Percentiles rank a stretch among this genome's conserved stretches.
Evolutionary conservation across 2,888 invertebrate species (phyloP).

Genomic region (Conomelus anceps): DNA sequence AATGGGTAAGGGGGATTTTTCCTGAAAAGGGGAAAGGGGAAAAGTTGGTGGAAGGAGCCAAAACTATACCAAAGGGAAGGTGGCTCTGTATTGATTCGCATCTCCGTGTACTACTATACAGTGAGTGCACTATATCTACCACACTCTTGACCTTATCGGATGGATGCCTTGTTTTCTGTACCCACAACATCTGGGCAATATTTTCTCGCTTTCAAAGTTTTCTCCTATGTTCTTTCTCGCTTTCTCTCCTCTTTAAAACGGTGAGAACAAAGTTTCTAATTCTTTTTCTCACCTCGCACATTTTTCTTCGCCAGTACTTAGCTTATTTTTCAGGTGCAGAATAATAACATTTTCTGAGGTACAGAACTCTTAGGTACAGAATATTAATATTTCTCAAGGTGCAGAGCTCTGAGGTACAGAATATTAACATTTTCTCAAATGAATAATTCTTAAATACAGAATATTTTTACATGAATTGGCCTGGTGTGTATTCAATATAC

Average conservation of each 20-base stretch:
- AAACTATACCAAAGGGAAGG: neutral
- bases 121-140: too few species aligned
- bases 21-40: neutral
- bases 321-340: neutral
- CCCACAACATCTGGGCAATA: neutral
- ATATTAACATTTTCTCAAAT: too few species aligned
- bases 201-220: neutral
- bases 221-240: neutral
- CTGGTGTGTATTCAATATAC: too few species aligned
- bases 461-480: too few species aligned
- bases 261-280: too few species aligned
- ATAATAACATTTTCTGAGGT: too few species aligned
- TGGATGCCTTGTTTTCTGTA: neutral
- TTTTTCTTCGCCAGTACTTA: neutral
- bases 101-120: neutral
- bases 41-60: neutral
- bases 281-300: neutral
- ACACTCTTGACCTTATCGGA: neutral
- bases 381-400: neutral
- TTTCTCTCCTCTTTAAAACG: too few species aligned
- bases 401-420: neutral
- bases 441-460: neutral
- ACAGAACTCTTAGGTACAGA: neutral
- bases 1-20: neutral
- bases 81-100: neutral